Conservation (phyloP, 2,888 invertebrate genomes). For the Heliconius ethilla region DNA sequence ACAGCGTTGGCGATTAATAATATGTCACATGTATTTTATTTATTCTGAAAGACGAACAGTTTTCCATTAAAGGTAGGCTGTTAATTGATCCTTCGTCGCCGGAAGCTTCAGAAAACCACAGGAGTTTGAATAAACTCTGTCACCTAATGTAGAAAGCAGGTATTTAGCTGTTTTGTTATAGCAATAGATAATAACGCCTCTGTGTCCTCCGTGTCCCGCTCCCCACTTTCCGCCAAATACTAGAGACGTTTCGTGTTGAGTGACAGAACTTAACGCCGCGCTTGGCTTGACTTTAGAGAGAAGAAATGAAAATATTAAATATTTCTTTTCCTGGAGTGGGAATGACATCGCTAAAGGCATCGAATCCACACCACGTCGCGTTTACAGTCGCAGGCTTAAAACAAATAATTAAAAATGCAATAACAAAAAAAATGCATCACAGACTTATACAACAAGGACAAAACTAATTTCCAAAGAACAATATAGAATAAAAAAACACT, state of each 20-base stretch:
- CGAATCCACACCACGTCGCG: neutral
- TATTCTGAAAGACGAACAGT: neutral
- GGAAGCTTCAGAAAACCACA: constrained; percentile 5
- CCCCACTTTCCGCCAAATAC: neutral
- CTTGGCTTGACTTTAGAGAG: neutral
- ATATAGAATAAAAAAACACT: neutral
- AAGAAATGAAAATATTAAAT: neutral
- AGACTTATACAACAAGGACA: neutral
- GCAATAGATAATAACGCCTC: no score
- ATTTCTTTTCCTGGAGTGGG: neutral
- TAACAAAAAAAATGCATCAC: neutral
- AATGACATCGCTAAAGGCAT: neutral
- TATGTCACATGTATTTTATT: neutral
- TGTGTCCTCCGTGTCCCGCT: neutral
- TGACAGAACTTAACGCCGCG: neutral
- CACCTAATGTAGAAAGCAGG: constrained; percentile 6
- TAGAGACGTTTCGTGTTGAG: neutral
- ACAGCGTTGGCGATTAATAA: neutral
- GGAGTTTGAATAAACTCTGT: constrained; percentile 11
- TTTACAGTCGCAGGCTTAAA: neutral
- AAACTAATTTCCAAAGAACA: neutral
- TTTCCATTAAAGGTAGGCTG: constrained; percentile 2
- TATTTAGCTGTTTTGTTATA: neutral
- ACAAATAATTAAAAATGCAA: neutral
- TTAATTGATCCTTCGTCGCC: constrained; percentile 3